Evolutionary conservation across 2,888 invertebrate species (phyloP), one percentile per base, ranked within the genome.

Genomic region (Dryococelus australis): DNA sequence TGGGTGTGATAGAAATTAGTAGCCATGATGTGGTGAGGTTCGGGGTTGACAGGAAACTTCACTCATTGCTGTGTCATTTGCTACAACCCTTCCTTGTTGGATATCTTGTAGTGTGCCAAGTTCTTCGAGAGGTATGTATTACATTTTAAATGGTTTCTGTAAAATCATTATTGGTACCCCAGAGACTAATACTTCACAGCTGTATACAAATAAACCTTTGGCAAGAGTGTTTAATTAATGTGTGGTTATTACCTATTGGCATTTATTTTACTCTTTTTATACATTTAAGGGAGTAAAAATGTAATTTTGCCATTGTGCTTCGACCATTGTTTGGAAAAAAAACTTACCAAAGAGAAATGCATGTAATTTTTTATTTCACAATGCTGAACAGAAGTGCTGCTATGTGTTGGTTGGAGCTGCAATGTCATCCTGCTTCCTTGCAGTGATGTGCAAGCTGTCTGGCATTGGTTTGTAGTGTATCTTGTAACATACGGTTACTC

Each of bases 61-160:
- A 93, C 90, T 91, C 92, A 43, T 91, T 96, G 78, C 92, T 97
- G 86, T 92, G 93, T 81, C 95, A 95, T 91, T 92, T 95, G 35
- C 92, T 95, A 85, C 93, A 94, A 91, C 96, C 96, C 85, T 95
- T 96, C 87, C 93, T 95, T 85, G 93, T 93, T 88, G 94, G 95
- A 0, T 93, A 95, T 89, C 93, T 93, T 89, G 91, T 94, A 86
- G 92, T 94, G 20, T 93, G 93, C 84, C 92, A 92, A 51, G 91
- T 93, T 84, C 90, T 95, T 53, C 91, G 92, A 80, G 91, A 94
- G 93, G 95, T 95, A 92, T 91, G 35, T 35, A 83, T 13, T 27
- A 16, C 10, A 8, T 83, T 24, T 35, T 35, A 35, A 28, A 16
- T 83, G 43, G 20, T 8, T 27, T 83, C 12, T 81, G 51, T 86